Percentiles rank a stretch among this genome's conserved stretches.
Conservation (phyloP, 2,113 vertebrate species). For the Chaetura pelagica region DNA sequence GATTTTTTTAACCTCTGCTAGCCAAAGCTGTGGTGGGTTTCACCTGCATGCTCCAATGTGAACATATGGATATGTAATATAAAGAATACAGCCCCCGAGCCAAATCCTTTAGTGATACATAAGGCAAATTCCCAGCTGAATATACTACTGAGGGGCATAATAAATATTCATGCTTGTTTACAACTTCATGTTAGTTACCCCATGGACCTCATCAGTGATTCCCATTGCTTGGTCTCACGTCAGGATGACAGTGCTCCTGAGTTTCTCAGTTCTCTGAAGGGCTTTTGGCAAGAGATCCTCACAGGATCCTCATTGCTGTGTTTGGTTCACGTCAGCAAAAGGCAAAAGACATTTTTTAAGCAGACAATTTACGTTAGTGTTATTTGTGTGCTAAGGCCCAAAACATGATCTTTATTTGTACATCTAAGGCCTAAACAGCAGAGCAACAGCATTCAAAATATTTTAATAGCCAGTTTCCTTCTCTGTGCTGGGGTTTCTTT, state of each 20-base stretch:
- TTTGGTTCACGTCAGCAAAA: not conserved
- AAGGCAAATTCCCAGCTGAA: not conserved
- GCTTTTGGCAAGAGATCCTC: not conserved
- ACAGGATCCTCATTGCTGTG: not conserved
- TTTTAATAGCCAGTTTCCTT: not conserved
- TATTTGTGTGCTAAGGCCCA: not conserved
- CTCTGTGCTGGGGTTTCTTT: not conserved
- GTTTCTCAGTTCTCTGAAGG: not conserved
- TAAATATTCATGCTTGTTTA: conserved; percentile 8
- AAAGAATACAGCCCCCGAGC: not conserved
- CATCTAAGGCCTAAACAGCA: not conserved
- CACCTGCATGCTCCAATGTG: not conserved
- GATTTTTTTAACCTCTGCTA: not conserved
- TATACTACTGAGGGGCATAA: not conserved
- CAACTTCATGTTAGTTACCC: not conserved
- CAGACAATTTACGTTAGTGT: not conserved
- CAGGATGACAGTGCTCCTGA: accelerated
- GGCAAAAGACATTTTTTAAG: not conserved
- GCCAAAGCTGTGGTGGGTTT: not conserved
- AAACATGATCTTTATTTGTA: not conserved
- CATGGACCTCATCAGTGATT: accelerated
- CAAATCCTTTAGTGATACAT: not conserved
- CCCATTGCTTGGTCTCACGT: not conserved
- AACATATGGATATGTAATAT: not conserved
- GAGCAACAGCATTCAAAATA: not conserved